Conservation (phyloP, 1,140 invertebrate genomes). For the Alviniconcha marisindica region DNA sequence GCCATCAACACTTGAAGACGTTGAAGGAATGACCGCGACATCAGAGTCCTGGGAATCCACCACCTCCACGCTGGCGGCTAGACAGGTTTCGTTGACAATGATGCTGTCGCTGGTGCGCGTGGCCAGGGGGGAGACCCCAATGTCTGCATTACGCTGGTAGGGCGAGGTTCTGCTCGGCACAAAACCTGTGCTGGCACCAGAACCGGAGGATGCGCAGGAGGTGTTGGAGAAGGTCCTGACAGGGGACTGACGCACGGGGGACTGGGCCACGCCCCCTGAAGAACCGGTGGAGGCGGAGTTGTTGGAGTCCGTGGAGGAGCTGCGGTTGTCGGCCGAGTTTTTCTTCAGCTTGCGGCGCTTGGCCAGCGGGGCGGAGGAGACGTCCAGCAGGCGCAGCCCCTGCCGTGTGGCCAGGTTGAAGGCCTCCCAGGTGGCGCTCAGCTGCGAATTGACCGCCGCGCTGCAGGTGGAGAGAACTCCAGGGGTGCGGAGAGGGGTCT, state of each 20-base stretch:
- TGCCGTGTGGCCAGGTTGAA: conserved; percentile 84
- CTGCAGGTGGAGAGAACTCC: conserved; percentile 75
- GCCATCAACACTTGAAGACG: conserved; percentile 16
- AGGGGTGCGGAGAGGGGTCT: conserved; percentile 80
- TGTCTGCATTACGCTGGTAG: conserved; percentile 27
- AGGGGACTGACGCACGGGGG: conserved; percentile 48
- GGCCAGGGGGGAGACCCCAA: conserved; percentile 29
- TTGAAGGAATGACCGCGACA: background rate
- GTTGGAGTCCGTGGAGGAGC: conserved; percentile 69
- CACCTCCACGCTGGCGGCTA: background rate
- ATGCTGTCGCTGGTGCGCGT: background rate
- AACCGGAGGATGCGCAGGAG: conserved; percentile 62
- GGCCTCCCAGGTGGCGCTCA: conserved; percentile 82
- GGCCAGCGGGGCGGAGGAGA: conserved; percentile 84
- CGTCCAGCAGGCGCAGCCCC: conserved; percentile 84
- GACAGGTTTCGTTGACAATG: background rate
- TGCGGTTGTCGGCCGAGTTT: conserved; percentile 65
- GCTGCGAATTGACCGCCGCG: conserved; percentile 62
- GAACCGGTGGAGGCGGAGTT: conserved; percentile 55
- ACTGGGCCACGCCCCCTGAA: conserved; percentile 40
- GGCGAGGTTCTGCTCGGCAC: conserved; percentile 52
- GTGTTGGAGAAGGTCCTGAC: conserved; percentile 49
- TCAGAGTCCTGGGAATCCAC: conserved; percentile 20
- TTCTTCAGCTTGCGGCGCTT: conserved; percentile 84
- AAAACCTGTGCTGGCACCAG: conserved; percentile 68